Evolutionary conservation across 2,888 invertebrate genomes (phyloP), one percentile per base, ranked within the genome.

Genomic region (Tipula unca): DNA sequence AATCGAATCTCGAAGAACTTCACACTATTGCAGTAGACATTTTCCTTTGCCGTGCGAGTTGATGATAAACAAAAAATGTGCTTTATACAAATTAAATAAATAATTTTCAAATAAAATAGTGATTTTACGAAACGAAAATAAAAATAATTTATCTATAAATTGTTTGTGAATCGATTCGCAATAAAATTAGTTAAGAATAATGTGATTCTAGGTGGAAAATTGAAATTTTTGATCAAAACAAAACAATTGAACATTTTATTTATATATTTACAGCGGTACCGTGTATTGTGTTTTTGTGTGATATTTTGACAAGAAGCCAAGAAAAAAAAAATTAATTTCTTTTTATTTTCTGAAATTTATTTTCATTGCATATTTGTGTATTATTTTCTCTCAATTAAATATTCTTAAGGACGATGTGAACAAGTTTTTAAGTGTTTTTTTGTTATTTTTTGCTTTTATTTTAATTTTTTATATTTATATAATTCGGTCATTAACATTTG

Each of bases 401-500:
- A 25, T 69, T 69, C 69, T 25, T 69, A 69, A 69, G 69, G 69
- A 69, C 69, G 69, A 69, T 69, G 69, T 69, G 69, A 69, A 69
- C 69, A 69, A 69, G 1, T 25, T 69, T 69, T 69, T 69, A 69
- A 69, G 69, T 69, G 69, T 25, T 69, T 69, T 69, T 69, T 25
- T 10, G 69, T 69, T 69, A 25, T 69, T 69, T 48, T 48, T 69
- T 69, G n/a, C n/a, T 25, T 25, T 69, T 69, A 69, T 69, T 69
- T 69, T 25, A 25, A 69, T 69, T 69, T 69, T 69, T 10, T 69
- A 69, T 69, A 69, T 69, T 69, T 69, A 69, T 69, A 69, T 69
- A 69, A 25, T 69, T 69, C 69, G 69, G 69, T 69, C 69, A 69
- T 69, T 69, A 69, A 69, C 69, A 69, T 69, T 69, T 69, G 69